Base-by-base conservation (phyloP, 2,113 vertebrate genomes). In the Machaerirhynchus nigripectus region DNA sequence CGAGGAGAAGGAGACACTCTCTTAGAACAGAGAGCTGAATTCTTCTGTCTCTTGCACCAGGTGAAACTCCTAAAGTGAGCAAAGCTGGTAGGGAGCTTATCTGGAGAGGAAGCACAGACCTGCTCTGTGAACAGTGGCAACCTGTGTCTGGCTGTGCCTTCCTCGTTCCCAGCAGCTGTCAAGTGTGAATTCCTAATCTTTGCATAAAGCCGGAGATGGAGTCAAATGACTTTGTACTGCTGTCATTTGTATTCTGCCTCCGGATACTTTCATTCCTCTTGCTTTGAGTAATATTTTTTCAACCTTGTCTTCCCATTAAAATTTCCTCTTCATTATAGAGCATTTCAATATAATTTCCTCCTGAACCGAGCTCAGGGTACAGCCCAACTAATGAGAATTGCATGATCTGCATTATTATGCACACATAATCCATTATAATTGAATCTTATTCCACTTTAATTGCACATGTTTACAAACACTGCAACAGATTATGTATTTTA, bases 261-360 rank as follows among this genome's bases (percentile, higher is more conserved):
- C 11, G 14, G 90, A 94, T 2, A 5, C 46, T 84, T 87, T 91
- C 57, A 15, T 94, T 76, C 82, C 89, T 96, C 92, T 96, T 94
- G 87, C 95, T 95, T 95, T 85, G 59, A 95, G 53, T 93, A 96
- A 95, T 95, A 85, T 93, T 96, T 93, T 93, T 92, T 93, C 93
- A 94, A 89, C 95, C 90, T 91, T 95, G 93, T 89, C 89, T 94
- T 95, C 95, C 83, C 85, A 97, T 96, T 97, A 96, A 95, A 93
- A 89, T 92, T 96, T 95, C 92, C 49, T 94, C 82, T 95, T 96
- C 91, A 53, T 96, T 97, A 93, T 68, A 84, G 52, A 26, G 11
- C 59, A 87, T 96, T 96, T 92, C 93, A 88, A 84, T 96, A 92
- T 88, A 7, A 87, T 96, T 87, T 96, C 70, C 82, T 69, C 67